Evolutionary conservation across 2,113 vertebrate genomes (phyloP), one percentile per base, ranked within the genome.

Genomic region (Menidia beryllina): DNA sequence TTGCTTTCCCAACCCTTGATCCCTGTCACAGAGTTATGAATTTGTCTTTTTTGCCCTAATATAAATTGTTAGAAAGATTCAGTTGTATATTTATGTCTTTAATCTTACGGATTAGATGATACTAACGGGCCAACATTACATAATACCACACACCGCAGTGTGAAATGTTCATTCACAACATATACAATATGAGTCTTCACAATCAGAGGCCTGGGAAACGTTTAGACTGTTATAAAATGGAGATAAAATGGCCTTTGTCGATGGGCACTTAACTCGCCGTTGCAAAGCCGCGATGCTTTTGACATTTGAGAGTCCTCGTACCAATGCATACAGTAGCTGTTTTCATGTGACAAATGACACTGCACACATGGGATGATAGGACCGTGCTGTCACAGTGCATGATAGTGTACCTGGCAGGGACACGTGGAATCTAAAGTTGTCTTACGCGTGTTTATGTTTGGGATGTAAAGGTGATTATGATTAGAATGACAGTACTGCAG

Each of bases 251-350:
- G 58, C 8, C 0, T 60, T 65, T 78, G 54, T 70, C 58, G 67
- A 11, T 54, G 27, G 64, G 34, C 62, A 55, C 55, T 76, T 72
- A 54, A 82, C 56, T 83, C 61, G 49, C 30, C 69, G 59, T 58
- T 58, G 65, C 15, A 43, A 21, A 77, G 58, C 59, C 5, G 38
- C 75, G 70, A 47, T 54, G 62, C 62, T 63, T 69, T 60, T 85
- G 77, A 84, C 69, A 83, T 89, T 72, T 77, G 56, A 72, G 69
- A 79, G 54, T 24, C 11, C 27, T 82, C 54, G 26, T 57, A 79
- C 58, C 63, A 53, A 27, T 24, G n/a, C 27, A n/a, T 64, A 82
- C 73, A 82, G 80, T 64, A 34, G 60, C 81, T 75, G 30, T 58
- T 74, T 77, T 82, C 77, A 57, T 77, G 62, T 79, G 75, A 21